Evolutionary conservation across 2,797 vertebrate genomes (phyloP).

Genomic region (Malurus leucopterus): DNA sequence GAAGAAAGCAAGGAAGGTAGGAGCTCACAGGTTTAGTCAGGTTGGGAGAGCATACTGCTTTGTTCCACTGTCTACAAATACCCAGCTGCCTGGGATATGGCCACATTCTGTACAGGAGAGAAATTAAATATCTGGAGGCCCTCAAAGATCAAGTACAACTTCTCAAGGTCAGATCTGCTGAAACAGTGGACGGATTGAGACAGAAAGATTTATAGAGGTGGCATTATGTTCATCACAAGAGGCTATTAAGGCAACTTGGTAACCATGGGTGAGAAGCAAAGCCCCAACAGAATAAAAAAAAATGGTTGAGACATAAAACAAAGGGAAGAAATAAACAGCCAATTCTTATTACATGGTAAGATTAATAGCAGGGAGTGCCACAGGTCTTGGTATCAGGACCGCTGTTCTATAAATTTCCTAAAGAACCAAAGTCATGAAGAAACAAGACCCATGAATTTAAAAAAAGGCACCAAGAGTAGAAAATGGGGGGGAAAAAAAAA

Average conservation of each 20-base stretch:
- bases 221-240: slow-evolving; percentile 53
- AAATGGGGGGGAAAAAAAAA: neutral
- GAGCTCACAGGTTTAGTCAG: neutral
- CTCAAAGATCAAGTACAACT: slow-evolving; percentile 53
- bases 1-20: neutral
- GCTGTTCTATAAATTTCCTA: slow-evolving; percentile 31
- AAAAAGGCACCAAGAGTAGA: neutral
- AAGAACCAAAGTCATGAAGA: slow-evolving; percentile 1
- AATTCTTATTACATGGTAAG: slow-evolving; percentile 25
- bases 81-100: neutral
- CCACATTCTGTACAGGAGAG: neutral
- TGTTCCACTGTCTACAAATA: neutral
- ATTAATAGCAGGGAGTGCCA: slow-evolving; percentile 29
- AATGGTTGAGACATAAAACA: slow-evolving; percentile 2
- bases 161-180: slow-evolving; percentile 15
- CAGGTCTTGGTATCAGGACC: slow-evolving; percentile 25
- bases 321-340: slow-evolving; percentile 32
- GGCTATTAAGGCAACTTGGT: slow-evolving; percentile 27
- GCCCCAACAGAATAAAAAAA: neutral
- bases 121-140: slow-evolving; percentile 6
- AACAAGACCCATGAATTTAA: neutral
- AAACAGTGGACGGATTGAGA: slow-evolving; percentile 3
- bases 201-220: slow-evolving; percentile 44
- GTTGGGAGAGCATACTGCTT: neutral
- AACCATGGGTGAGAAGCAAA: slow-evolving; percentile 36